A percentile compares a stretch with the other conserved stretches of the same genome.
These are phyloP conservation scores for Endomychus coccineus DNA, from an alignment of 2,888 invertebrate genomes.

Conservation along the genomic window DNA sequence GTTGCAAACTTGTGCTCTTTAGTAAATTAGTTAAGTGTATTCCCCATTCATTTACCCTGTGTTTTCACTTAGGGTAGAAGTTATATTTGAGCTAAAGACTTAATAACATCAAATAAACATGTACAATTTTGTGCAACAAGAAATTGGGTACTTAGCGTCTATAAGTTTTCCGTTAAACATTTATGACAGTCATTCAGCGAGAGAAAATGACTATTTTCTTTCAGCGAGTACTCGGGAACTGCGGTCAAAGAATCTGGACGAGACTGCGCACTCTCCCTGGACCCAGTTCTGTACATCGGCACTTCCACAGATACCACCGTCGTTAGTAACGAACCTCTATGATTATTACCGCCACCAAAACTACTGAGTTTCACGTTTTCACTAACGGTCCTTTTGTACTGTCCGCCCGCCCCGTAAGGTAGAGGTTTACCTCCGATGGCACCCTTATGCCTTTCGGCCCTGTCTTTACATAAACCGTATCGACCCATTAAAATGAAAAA, in stretches of 20 bases:
- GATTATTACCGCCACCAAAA: slow-evolving; percentile 28
- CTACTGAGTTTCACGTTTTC: slow-evolving; percentile 27
- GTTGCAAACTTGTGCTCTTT: too few relatives aligned
- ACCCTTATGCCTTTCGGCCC: slow-evolving; percentile 44
- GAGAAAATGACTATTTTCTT: slow-evolving; percentile 28
- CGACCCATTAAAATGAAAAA: slow-evolving; percentile 49
- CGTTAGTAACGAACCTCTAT: slow-evolving; percentile 39
- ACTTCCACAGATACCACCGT: slow-evolving; percentile 42
- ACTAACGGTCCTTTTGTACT: slow-evolving; percentile 32
- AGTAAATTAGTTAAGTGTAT: too few relatives aligned
- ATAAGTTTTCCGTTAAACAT: too few relatives aligned
- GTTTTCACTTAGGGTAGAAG: too few relatives aligned
- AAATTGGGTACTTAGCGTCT: too few relatives aligned
- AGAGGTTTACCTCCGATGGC: slow-evolving; percentile 42
- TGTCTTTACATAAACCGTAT: slow-evolving; percentile 43
- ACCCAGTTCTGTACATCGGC: slow-evolving; percentile 30
- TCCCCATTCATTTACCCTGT: too few relatives aligned
- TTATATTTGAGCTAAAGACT: too few relatives aligned
- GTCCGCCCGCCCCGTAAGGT: slow-evolving; percentile 37
- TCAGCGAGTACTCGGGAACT: slow-evolving; percentile 32
- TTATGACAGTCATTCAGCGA: slow-evolving; percentile 29
- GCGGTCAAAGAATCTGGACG: slow-evolving; percentile 31
- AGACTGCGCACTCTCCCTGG: slow-evolving; percentile 30
- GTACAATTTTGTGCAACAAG: too few relatives aligned
- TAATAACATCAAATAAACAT: too few relatives aligned